Base-by-base conservation (phyloP, 2,888 invertebrate species). In the Eubasilissa splendida region DNA sequence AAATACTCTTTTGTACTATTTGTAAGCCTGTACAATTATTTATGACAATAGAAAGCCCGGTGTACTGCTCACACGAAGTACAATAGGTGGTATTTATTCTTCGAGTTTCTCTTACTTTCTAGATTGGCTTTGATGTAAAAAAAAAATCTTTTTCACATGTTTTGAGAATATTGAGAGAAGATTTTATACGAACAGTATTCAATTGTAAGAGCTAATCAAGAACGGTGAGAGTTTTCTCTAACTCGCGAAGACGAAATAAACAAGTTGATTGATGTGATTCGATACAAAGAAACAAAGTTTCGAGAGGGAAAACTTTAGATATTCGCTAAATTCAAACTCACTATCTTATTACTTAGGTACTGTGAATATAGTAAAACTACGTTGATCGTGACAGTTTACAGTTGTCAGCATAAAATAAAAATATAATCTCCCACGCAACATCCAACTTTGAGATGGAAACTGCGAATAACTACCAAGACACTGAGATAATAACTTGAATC, bases 201-300 rank as follows among this genome's bases (percentile, higher is more conserved):
- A 58, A 73, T 73, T 73, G 71, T 33, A 42, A 73, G 71, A 33
- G 33, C 58, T 73, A 73, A 73, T 73, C 56, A 73, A 73, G 71
- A 33, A 56, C 11, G 12, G n/a, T 9, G 31, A 33, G 33, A 11
- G 54, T 73, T 71, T n/a, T 31, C 70, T 52, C 71, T 5, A 73
- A 73, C 71, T 73, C 33, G 12, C 1, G 12, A 73, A 56, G 42
- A 56, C 54, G 71, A 73, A 73, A 73, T 73, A 73, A 73, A 73
- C 58, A 58, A 58, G 71, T 73, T 70, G 71, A 73, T 73, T 33
- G 42, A 73, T 73, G 71, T 73, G 58, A 73, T 56, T 58, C 71
- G 58, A 58, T 58, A 56, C 71, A 31, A 56, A 73, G 56, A 71
- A 73, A 73, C 56, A 73, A 73, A 73, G 56, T 73, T 58, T 58